A percentile compares a stretch with the other conserved stretches of the same genome.
phyloP scores from a whole-genome alignment of 2,888 invertebrate genomes.

The Diaperis boleti region DNA sequence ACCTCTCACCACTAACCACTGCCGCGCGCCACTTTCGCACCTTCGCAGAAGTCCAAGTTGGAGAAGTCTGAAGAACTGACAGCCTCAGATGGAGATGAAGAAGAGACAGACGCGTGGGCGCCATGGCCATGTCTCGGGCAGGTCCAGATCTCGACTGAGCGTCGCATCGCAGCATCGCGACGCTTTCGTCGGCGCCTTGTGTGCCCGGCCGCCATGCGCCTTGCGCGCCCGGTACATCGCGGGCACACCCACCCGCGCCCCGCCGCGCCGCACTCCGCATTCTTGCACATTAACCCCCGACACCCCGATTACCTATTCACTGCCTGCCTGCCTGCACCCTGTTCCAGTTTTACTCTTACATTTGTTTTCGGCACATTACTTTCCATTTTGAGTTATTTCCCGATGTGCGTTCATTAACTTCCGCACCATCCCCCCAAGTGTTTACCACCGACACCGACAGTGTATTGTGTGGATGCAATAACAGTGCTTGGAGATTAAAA shows the following conservation, averaged over 20 bases:
- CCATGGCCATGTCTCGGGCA: slow-evolving; percentile 69
- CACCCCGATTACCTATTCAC: slow-evolving; percentile 63
- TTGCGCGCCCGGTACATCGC: slow-evolving; percentile 61
- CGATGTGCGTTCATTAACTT: background rate
- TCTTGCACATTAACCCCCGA: slow-evolving; percentile 65
- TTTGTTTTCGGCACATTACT: slow-evolving; percentile 56
- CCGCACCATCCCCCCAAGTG: background rate
- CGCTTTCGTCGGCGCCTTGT: slow-evolving; percentile 65
- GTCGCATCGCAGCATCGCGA: slow-evolving; percentile 76
- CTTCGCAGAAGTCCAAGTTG: slow-evolving; percentile 7
- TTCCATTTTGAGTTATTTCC: slow-evolving; percentile 47
- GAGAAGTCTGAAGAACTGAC: slow-evolving; percentile 3
- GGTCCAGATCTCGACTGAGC: slow-evolving; percentile 75
- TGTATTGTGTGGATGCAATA: background rate
- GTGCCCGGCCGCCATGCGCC: slow-evolving; percentile 62
- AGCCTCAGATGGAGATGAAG: slow-evolving; percentile 11
- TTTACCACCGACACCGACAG: background rate
- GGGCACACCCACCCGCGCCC: slow-evolving; percentile 62
- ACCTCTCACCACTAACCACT: slow-evolving; percentile 8
- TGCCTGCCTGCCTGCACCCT: slow-evolving; percentile 53
- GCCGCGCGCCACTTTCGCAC: slow-evolving; percentile 43
- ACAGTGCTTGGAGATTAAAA: too few species aligned
- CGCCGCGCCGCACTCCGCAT: slow-evolving; percentile 57
- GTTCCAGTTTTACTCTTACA: slow-evolving; percentile 57
- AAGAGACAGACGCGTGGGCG: slow-evolving; percentile 67